These are phyloP conservation scores for Akabosia matsudoensis DNA, from an alignment of 1,140 invertebrate genomes.

Conservation along the genomic window DNA sequence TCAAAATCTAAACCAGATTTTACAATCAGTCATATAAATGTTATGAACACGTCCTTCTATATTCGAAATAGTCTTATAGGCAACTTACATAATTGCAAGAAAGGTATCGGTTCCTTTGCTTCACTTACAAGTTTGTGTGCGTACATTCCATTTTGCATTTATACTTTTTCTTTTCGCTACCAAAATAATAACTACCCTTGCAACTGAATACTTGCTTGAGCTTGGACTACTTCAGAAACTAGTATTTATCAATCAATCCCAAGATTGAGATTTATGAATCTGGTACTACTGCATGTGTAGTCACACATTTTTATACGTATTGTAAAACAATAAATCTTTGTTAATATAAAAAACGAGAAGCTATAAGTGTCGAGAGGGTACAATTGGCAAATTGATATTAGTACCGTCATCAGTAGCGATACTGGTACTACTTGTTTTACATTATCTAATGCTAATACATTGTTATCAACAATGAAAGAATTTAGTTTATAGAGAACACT, in stretches of 20 bases:
- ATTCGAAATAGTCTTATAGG: too few relatives aligned
- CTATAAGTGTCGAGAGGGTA: not conserved
- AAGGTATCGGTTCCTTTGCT: too few relatives aligned
- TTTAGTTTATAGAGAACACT: too few relatives aligned
- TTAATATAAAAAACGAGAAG: not conserved
- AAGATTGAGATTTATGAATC: not conserved
- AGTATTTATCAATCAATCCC: constrained; percentile 6
- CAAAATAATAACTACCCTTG: not conserved
- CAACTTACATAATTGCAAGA: too few relatives aligned
- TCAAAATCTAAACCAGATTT: not conserved
- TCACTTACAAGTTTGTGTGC: too few relatives aligned
- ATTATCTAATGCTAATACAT: not conserved
- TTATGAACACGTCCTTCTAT: too few relatives aligned
- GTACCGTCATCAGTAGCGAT: not conserved
- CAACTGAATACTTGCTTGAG: not conserved
- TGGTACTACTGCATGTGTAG: too few relatives aligned
- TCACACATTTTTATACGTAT: too few relatives aligned
- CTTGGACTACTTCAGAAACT: not conserved
- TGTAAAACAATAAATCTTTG: too few relatives aligned
- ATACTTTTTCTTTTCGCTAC: not conserved
- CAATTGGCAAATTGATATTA: not conserved
- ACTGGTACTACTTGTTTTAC: constrained; percentile 4
- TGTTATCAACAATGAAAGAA: not conserved
- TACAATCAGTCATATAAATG: too few relatives aligned
- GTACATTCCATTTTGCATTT: not conserved